A percentile compares a stretch with the other conserved stretches of the same genome.
These are phyloP conservation scores for Luidia sarsii DNA, from an alignment of 53 echinoderm and acorn worm species.

Conservation along the genomic window DNA sequence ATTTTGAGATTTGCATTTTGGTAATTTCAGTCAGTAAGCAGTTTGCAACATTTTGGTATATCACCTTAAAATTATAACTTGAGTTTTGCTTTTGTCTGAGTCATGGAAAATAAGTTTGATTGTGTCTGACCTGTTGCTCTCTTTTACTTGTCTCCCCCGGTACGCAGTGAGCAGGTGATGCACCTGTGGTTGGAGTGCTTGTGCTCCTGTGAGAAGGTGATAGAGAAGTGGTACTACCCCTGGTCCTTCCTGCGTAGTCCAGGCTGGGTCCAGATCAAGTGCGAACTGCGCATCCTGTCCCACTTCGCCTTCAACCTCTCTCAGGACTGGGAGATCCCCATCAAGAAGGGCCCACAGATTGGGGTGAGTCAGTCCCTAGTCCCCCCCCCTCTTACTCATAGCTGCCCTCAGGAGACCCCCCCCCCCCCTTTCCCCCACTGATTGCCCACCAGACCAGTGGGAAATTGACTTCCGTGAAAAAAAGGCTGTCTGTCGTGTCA, in stretches of 20 bases:
- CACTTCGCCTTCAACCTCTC: conserved; percentile 98
- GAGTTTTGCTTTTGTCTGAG: background rate
- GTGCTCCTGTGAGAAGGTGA: conserved; percentile 85
- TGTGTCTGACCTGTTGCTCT: background rate
- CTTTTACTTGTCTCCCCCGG: too few species aligned
- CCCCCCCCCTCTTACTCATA: too few species aligned
- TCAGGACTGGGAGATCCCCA: conserved; percentile 94
- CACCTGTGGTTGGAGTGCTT: conserved; percentile 96
- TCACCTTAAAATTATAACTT: too few species aligned
- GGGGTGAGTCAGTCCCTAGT: too few species aligned
- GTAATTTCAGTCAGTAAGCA: background rate
- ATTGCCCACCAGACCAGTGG: too few species aligned
- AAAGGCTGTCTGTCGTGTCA: too few species aligned
- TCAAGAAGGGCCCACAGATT: conserved; percentile 67
- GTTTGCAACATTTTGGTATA: too few species aligned
- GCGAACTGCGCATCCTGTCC: conserved; percentile 92
- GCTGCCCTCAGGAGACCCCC: too few species aligned
- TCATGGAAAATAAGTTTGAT: background rate
- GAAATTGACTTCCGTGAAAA: too few species aligned
- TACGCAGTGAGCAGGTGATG: conserved; percentile 94
- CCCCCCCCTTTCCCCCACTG: too few species aligned
- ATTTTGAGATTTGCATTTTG: too few species aligned
- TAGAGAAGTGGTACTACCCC: conserved; percentile 99
- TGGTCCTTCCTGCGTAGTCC: conserved; percentile 98
- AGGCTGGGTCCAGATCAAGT: conserved; percentile 99